phyloP scores from a whole-genome alignment of 2,797 vertebrate species.

The Enteromius radiatus region DNA sequence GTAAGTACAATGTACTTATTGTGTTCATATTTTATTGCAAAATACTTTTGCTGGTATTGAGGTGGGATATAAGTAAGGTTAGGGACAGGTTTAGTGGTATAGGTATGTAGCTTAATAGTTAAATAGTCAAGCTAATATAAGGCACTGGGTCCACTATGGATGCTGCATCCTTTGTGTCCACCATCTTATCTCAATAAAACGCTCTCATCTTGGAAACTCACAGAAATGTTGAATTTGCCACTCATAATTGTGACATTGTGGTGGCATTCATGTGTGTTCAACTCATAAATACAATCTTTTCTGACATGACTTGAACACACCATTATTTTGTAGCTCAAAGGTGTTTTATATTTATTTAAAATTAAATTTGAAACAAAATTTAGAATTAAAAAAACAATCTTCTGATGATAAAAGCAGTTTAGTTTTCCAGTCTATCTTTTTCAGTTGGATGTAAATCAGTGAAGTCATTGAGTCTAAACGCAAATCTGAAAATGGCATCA shows the following conservation, averaged over 20 bases:
- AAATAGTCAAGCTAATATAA: no score
- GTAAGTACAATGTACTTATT: no score
- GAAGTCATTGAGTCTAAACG: background rate
- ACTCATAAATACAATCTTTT: background rate
- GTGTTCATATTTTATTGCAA: no score
- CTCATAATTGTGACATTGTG: background rate
- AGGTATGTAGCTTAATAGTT: no score
- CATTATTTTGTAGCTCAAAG: background rate
- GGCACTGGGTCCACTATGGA: background rate
- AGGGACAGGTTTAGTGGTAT: no score
- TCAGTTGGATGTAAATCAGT: background rate
- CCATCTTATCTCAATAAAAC: background rate
- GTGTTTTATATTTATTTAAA: no score
- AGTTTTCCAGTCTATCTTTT: background rate
- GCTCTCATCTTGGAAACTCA: background rate
- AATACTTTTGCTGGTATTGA: no score
- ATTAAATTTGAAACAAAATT: no score
- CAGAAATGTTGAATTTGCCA: background rate
- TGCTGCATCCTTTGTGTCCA: background rate
- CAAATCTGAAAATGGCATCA: background rate
- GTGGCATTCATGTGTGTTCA: background rate
- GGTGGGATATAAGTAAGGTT: no score
- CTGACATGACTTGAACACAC: background rate
- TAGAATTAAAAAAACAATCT: background rate
- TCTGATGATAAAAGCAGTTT: background rate